Evolutionary conservation across 2,888 invertebrate genomes (phyloP), one percentile per base, ranked within the genome.

Genomic region (Leucophenga montana): DNA sequence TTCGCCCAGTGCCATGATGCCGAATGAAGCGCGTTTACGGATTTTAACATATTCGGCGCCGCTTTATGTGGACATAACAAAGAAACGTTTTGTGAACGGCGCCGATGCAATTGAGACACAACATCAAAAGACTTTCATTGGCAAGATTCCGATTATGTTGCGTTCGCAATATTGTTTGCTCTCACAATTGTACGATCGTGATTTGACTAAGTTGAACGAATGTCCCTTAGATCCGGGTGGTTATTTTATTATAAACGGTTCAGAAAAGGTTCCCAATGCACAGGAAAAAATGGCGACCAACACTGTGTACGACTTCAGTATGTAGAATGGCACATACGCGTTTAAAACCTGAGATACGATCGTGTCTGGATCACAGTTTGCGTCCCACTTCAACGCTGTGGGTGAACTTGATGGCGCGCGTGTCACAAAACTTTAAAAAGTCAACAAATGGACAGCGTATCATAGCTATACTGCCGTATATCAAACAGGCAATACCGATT

Each of bases 201-300:
- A 99, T 93, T 92, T 99, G 86, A 97, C 98, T 62, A 99, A 99
- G 90, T 92, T 99, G 82, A 99, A 99, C 88, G 99, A 99, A 89
- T 99, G 99, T 82, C 99, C 99, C 0, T 91, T 99, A 61, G 99
- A 99, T 91, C 99, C 99, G 56, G 99, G 99, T 77, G 99, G 99
- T 72, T 99, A 99, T 89, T 99, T 99, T 85, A 97, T 99, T 78
- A 99, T 99, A 75, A 99, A 99, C 88, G 99, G 99, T 1, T 99
- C 99, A 8, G 99, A 99, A 90, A 98, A 98, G 89, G 95, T 99
- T 3, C 90, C 99, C 44, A 99, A 99, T 88, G 99, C 99, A 0
- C 99, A 99, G 89, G 99, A 99, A 88, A 99, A 99, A 90, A 99
- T 99, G 99, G 99, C 99, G 5, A 99, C 99, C 8, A 99, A 99